These are phyloP conservation scores for Seriola dumerili DNA, from an alignment of 2,113 vertebrate genomes.

Conservation along the genomic window DNA sequence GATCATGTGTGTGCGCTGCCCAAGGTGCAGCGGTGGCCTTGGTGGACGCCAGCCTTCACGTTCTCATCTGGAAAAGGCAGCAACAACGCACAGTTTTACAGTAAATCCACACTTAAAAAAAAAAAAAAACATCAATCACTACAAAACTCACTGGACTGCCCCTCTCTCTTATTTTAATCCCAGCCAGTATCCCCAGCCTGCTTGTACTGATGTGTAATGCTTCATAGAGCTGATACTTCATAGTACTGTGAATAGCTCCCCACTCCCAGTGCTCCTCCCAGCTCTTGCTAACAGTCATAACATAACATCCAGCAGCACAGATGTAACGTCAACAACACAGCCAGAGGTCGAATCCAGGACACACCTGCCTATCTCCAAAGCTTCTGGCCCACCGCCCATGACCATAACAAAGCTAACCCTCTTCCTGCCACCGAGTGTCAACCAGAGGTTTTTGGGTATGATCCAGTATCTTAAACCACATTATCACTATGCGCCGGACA, in stretches of 20 bases:
- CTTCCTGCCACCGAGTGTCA: constrained; percentile 49
- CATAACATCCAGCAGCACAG: constrained; percentile 56
- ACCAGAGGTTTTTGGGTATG: constrained; percentile 23
- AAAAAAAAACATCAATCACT: constrained; percentile 17
- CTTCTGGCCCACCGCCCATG: constrained; percentile 55
- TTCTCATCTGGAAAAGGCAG: constrained; percentile 88
- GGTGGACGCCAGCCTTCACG: constrained; percentile 89
- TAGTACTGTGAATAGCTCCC: constrained; percentile 45
- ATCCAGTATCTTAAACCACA: constrained; percentile 37
- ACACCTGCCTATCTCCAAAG: constrained; percentile 64
- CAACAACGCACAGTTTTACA: constrained; percentile 9
- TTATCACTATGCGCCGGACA: constrained; percentile 6
- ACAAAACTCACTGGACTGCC: background rate
- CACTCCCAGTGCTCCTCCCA: constrained; percentile 64
- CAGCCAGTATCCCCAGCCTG: constrained; percentile 27
- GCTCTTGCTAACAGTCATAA: constrained; percentile 52
- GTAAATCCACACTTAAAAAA: constrained; percentile 23
- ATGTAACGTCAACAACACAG: constrained; percentile 64
- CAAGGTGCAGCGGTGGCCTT: constrained; percentile 90
- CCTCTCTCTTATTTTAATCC: constrained; percentile 25
- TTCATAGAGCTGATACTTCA: constrained; percentile 42
- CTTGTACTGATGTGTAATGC: constrained; percentile 46
- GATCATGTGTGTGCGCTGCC: constrained; percentile 94
- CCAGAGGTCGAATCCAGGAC: constrained; percentile 53
- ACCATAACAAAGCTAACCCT: constrained; percentile 45